Evolutionary conservation across 2,797 vertebrate genomes (phyloP), one percentile per base, ranked within the genome.

Genomic region (Enteromius afrohamiltoni): DNA sequence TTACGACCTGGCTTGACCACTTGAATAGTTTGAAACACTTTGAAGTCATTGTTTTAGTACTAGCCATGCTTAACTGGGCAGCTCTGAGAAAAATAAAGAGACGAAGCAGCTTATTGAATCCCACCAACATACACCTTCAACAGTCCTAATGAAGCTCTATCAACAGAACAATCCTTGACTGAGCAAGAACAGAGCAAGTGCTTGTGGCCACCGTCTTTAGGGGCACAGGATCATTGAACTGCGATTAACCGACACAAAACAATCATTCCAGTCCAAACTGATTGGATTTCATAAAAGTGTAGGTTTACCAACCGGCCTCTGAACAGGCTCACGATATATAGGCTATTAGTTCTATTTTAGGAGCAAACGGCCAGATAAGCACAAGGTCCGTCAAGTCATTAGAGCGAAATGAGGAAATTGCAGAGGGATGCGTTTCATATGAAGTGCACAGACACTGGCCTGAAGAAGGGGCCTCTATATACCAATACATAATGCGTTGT

Each of bases 41-140:
- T 88, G 79, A 86, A 86, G 76, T 86, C 47, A 62, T 71, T 80
- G 19, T 45, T 80, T 69, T 60, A 77, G 74, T 73, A 87, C 68
- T 82, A 67, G 47, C 13, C 34, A 82, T 34, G 34, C 64, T 87
- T 58, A 77, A 88, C 85, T 70, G 23, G 67, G 47, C 37, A 29
- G 37, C 26, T 42, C 37, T 29, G 88, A 77, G 88, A 87, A 89
- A 90, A 92, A 91, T 88, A 79, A 80, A 74, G 85, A 88, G 77
- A 77, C 6, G 73, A 80, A 79, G 71, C 29, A 80, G 80, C 80
- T 91, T 88, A 92, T 92, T 92, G 91, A 86, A 92, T 90, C 88
- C 90, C 89, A 93, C 89, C 89, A 93, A 91, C 90, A 76, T 90
- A 88, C 88, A 87, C 92, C 91, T 93, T 93, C 92, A 93, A 93